Evolutionary conservation across 2,797 vertebrate species (phyloP), one percentile per base, ranked within the genome.

Genomic region (Saxicola maurus): DNA sequence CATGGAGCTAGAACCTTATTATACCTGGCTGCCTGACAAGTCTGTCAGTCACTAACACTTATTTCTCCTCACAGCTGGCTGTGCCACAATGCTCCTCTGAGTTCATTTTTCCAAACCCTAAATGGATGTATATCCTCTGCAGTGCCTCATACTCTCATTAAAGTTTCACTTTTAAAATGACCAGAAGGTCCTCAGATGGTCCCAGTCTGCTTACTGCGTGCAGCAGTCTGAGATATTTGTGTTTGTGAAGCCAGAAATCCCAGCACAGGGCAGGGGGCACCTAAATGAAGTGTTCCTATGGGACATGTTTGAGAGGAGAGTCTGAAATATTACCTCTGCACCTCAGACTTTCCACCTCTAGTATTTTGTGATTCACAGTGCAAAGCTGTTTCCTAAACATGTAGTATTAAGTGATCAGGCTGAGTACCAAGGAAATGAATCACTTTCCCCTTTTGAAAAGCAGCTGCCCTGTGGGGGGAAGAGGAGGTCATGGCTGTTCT

Each of bases 361-460:
- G 62, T 37, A 65, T 42, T 67, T 43, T 73, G 38, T 85, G 87
- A 92, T 89, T 93, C 85, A 87, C 62, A 66, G 40, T 59, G 52
- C 73, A 82, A 73, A 86, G 45, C 56, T 73, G 25, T 53, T 91
- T 90, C 89, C 72, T 91, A 91, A 91, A 83, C 56, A 46, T 49
- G 69, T 30, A 62, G 30, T 86, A 71, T 65, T 52, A 69, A 79
- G 55, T 69, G 92, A 87, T 75, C 80, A 78, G 38, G 16, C 62
- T 87, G 71, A 91, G 69, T 93, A 89, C 56, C 60, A 87, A 91
- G 80, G 71, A 93, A 93, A 81, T 93, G 52, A 93, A 91, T 91
- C 76, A 83, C 64, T 89, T 93, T 87, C 52, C 52, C 48, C 37
- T 81, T 86, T 87, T 38, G 52, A 68, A 87, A 87, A 72, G 59